Conservation (phyloP, 2,888 invertebrate species). For the Monochamus alternatus region DNA sequence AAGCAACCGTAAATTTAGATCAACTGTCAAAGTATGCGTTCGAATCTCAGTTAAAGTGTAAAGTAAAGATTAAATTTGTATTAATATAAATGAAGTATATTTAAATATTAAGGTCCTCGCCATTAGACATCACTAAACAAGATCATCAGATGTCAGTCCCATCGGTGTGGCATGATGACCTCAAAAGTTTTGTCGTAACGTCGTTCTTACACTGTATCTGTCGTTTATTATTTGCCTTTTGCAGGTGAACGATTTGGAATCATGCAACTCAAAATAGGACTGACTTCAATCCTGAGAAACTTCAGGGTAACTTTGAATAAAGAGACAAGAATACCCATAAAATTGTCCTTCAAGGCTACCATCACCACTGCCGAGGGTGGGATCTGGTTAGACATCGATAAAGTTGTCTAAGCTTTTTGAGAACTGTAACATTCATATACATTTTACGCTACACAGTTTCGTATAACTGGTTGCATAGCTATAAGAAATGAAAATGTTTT, state of each 20-base stretch:
- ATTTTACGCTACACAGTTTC: too few species aligned
- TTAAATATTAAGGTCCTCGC: too few species aligned
- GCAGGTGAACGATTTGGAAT: constrained; percentile 45
- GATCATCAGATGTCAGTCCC: neutral
- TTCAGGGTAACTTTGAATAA: constrained; percentile 37
- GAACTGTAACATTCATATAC: too few species aligned
- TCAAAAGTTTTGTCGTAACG: too few species aligned
- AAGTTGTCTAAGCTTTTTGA: too few species aligned
- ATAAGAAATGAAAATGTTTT: too few species aligned
- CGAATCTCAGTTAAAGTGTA: too few species aligned
- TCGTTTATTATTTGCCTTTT: neutral
- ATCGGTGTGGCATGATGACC: constrained; percentile 5
- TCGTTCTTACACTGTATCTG: too few species aligned
- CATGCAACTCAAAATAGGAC: constrained; percentile 42
- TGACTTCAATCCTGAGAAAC: constrained; percentile 35
- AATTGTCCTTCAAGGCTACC: constrained; percentile 32
- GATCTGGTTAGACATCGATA: constrained; percentile 40
- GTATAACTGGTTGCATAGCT: too few species aligned
- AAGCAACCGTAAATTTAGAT: too few species aligned
- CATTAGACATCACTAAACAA: neutral
- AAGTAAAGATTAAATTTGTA: neutral
- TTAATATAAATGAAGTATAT: too few species aligned
- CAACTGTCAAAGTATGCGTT: too few species aligned
- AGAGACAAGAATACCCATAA: constrained; percentile 39
- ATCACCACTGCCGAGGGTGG: constrained; percentile 44